Conservation (phyloP, 2,113 vertebrate species). For the Anthoscopus minutus region DNA sequence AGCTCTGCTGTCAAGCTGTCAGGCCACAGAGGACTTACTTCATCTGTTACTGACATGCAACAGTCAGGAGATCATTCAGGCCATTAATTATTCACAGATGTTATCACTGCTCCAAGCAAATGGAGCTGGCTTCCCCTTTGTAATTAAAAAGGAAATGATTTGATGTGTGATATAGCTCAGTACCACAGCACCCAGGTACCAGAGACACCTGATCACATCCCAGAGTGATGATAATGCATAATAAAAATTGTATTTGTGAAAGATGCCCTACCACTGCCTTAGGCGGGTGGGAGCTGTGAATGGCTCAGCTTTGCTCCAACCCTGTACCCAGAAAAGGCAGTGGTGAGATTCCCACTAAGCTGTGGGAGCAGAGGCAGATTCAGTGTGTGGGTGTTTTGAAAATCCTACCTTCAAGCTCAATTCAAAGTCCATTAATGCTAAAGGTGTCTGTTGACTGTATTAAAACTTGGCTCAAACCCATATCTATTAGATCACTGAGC, state of each 20-base stretch:
- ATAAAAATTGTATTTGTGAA: not conserved
- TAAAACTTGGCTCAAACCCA: not conserved
- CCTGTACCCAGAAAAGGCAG: not conserved
- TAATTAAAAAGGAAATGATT: slow-evolving; percentile 34
- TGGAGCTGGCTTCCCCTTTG: not conserved
- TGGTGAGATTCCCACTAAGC: not conserved
- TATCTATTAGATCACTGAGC: not conserved
- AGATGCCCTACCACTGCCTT: not conserved
- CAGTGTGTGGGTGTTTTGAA: not conserved
- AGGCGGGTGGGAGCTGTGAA: not conserved
- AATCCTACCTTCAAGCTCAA: not conserved
- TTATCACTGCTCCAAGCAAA: slow-evolving; percentile 22
- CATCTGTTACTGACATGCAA: not conserved
- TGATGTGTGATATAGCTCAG: not conserved
- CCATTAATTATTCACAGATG: slow-evolving; percentile 18
- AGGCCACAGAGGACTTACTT: not conserved
- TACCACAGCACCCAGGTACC: not conserved
- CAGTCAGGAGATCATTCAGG: not conserved
- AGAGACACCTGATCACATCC: not conserved
- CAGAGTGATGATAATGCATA: not conserved
- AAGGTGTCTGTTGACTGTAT: not conserved
- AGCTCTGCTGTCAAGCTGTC: not conserved
- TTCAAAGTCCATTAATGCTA: not conserved
- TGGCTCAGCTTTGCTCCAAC: not conserved
- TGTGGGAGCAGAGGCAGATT: not conserved